A percentile compares a stretch with the other conserved stretches of the same genome.
These are phyloP conservation scores for Microtus ochrogaster DNA, from an alignment of 2,113 vertebrate species.

Conservation along the genomic window DNA sequence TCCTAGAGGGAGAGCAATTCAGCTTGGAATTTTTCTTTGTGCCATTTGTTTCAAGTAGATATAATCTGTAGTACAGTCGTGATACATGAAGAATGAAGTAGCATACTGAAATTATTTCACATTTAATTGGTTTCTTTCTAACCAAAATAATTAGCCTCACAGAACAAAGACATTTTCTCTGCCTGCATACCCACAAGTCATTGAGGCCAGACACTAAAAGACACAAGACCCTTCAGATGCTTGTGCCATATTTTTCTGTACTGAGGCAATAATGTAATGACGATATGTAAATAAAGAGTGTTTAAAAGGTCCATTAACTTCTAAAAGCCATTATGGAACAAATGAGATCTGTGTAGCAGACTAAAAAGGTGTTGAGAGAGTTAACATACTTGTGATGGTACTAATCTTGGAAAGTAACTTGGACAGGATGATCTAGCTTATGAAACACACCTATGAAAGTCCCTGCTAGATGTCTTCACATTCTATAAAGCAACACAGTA, in stretches of 20 bases:
- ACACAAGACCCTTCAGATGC: constrained; percentile 8
- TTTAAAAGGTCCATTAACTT: constrained; percentile 12
- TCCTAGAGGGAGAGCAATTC: constrained; percentile 63
- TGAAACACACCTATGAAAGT: neutral
- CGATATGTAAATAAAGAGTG: neutral
- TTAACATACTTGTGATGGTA: neutral
- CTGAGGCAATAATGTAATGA: neutral
- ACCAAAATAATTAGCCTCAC: constrained; percentile 56
- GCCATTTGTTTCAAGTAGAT: constrained; percentile 52
- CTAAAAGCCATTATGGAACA: constrained; percentile 33
- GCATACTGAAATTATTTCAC: constrained; percentile 48
- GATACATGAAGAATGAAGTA: neutral
- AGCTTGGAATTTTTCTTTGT: constrained; percentile 60
- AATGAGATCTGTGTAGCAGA: neutral
- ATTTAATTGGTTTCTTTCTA: constrained; percentile 42
- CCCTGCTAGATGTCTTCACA: neutral
- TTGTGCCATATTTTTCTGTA: neutral
- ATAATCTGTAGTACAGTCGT: neutral
- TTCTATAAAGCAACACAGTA: neutral
- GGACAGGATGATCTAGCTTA: neutral
- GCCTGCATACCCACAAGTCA: constrained; percentile 7
- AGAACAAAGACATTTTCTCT: constrained; percentile 50
- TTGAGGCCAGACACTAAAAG: constrained; percentile 22
- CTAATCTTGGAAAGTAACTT: constrained; percentile 25
- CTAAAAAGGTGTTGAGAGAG: neutral